phyloP scores from a whole-genome alignment of 2,888 invertebrate species.

The Ganaspis brasiliensis region DNA sequence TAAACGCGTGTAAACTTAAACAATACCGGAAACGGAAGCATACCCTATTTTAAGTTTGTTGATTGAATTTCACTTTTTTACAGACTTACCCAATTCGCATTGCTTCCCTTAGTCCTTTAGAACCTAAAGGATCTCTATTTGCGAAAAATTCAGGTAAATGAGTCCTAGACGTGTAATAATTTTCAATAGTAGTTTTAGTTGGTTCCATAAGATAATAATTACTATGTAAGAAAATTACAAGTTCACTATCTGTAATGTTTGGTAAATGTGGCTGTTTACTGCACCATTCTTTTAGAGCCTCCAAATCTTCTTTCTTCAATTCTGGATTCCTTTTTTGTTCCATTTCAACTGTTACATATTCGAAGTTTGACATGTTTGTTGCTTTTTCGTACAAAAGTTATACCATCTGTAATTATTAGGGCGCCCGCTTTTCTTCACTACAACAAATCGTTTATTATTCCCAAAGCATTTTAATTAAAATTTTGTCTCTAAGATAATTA shows the following conservation, averaged over 20 bases:
- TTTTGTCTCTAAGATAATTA: no score
- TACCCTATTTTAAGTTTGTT: no score
- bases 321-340: slow-evolving; percentile 85
- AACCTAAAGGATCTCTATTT: slow-evolving; percentile 75
- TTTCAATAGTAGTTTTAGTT: slow-evolving; percentile 87
- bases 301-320: slow-evolving; percentile 84
- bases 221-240: slow-evolving; percentile 86
- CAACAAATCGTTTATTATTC: no score
- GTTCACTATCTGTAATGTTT: slow-evolving; percentile 82
- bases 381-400: no score
- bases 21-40: no score
- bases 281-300: slow-evolving; percentile 84
- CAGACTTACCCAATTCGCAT: background rate
- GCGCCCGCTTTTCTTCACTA: no score
- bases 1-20: no score
- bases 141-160: slow-evolving; percentile 81
- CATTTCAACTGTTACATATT: slow-evolving; percentile 77
- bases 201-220: slow-evolving; percentile 86
- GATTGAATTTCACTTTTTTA: no score
- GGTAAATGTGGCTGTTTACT: slow-evolving; percentile 87
- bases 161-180: slow-evolving; percentile 85
- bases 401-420: no score
- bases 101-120: background rate
- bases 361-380: no score
- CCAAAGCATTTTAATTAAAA: no score